A percentile compares a stretch with the other conserved stretches of the same genome.
Conservation (phyloP, 2,113 vertebrate species). For the Xerus inauris region DNA sequence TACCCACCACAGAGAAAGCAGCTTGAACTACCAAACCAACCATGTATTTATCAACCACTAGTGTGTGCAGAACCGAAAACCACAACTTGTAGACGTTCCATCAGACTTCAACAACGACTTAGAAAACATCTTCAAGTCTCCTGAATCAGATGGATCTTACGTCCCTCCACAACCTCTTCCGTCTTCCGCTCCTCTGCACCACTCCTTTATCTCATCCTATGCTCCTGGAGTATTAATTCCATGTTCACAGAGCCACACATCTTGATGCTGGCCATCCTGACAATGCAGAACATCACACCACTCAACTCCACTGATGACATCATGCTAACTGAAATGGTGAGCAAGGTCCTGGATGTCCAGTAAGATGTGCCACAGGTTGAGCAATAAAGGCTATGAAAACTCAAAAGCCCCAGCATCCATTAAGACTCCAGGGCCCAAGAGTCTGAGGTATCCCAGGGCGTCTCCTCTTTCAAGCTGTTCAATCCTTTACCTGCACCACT, state of each 20-base stretch:
- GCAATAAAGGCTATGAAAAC: background rate
- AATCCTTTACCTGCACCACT: background rate
- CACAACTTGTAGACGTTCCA: background rate
- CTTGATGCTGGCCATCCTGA: background rate
- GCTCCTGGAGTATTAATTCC: accelerated
- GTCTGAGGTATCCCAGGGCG: background rate
- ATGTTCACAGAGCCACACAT: background rate
- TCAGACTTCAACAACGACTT: background rate
- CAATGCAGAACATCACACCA: background rate
- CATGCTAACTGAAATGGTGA: background rate
- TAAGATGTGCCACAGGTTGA: background rate
- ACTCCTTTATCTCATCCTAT: background rate
- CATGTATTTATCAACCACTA: background rate
- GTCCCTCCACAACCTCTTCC: background rate
- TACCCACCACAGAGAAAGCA: background rate
- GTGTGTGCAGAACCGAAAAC: background rate
- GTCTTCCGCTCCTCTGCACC: accelerated
- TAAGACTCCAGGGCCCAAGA: background rate
- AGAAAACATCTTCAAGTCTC: background rate
- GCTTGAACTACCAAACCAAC: background rate
- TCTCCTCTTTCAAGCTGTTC: background rate
- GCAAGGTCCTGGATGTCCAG: background rate
- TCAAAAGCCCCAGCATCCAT: background rate
- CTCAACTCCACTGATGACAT: background rate
- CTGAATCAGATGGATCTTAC: no score